Conservation (phyloP, 2,113 vertebrate species). For the Dicentrarchus labrax region DNA sequence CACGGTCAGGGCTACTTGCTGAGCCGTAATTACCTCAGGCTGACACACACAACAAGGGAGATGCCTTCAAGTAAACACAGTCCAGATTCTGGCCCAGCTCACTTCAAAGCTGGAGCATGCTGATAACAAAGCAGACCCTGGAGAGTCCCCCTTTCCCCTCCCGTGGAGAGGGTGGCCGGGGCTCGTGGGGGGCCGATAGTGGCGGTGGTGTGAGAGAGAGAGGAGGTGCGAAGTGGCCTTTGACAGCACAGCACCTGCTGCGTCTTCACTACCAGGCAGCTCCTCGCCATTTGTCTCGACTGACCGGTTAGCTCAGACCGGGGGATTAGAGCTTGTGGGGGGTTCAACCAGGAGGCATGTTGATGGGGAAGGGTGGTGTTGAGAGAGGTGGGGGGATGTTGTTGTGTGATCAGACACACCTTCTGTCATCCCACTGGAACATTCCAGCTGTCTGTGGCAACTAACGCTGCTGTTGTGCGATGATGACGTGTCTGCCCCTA, state of each 20-base stretch:
- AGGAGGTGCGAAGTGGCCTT: conserved; percentile 80
- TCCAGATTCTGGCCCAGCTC: conserved; percentile 77
- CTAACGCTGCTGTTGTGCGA: conserved; percentile 67
- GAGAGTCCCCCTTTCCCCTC: conserved; percentile 59
- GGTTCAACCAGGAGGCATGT: conserved; percentile 58
- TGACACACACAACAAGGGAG: conserved; percentile 78
- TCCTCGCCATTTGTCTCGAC: conserved; percentile 75
- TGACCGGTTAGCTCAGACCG: conserved; percentile 59
- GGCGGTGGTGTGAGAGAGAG: conserved; percentile 54
- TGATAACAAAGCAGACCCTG: conserved; percentile 81
- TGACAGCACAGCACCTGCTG: conserved; percentile 84
- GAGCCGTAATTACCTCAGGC: conserved; percentile 75
- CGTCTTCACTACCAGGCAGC: conserved; percentile 60
- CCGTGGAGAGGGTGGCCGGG: conserved; percentile 51
- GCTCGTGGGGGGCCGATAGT: conserved; percentile 33
- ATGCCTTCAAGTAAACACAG: conserved; percentile 79
- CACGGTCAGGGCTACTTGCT: conserved; percentile 62
- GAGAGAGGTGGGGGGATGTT: conserved; percentile 48
- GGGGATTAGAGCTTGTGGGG: conserved; percentile 50
- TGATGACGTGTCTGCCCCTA: conserved; percentile 57
- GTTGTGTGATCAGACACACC: conserved; percentile 70
- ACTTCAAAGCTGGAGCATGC: conserved; percentile 81
- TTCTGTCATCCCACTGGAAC: conserved; percentile 80
- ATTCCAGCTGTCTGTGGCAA: conserved; percentile 83
- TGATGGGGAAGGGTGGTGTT: conserved; percentile 45